A percentile compares a stretch with the other conserved stretches of the same genome.
Evolutionary conservation across 2,113 vertebrate genomes (phyloP).

Genomic region (Aegithalos caudatus): DNA sequence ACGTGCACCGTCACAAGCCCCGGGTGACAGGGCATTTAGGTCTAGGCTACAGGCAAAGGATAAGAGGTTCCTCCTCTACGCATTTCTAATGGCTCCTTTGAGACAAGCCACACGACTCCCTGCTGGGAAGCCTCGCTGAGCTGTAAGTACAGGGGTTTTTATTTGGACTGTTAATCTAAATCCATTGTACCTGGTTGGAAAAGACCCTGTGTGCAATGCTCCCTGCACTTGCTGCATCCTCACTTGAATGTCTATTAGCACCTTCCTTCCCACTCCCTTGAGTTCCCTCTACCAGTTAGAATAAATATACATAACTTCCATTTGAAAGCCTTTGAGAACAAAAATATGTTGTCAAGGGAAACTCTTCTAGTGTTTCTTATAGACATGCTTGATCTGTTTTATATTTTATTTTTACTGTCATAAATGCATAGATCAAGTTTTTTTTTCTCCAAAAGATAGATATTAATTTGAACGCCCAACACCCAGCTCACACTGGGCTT

Average conservation of each 20-base stretch:
- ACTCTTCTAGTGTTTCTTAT: constrained; percentile 28
- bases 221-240: constrained; percentile 32
- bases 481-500: neutral
- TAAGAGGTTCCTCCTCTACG: neutral
- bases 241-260: constrained; percentile 23
- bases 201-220: constrained; percentile 6
- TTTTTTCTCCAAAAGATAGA: neutral
- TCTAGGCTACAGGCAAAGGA: neutral
- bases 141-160: constrained; percentile 57
- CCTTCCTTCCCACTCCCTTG: constrained; percentile 10
- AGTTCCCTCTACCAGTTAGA: constrained; percentile 11
- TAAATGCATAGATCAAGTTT: neutral
- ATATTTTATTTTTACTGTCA: constrained; percentile 14
- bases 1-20: neutral
- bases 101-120: constrained; percentile 28
- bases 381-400: constrained; percentile 29
- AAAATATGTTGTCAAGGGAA: constrained; percentile 44
- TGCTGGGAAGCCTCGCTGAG: constrained; percentile 22
- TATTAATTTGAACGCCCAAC: neutral
- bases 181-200: constrained; percentile 4
- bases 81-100: constrained; percentile 30
- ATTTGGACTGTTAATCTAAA: constrained; percentile 22
- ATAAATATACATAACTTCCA: constrained; percentile 42
- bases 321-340: constrained; percentile 17
- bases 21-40: neutral